A percentile compares a stretch with the other conserved stretches of the same genome.
Conservation (phyloP, 2,113 vertebrate species). For the Ceratotherium simum region DNA sequence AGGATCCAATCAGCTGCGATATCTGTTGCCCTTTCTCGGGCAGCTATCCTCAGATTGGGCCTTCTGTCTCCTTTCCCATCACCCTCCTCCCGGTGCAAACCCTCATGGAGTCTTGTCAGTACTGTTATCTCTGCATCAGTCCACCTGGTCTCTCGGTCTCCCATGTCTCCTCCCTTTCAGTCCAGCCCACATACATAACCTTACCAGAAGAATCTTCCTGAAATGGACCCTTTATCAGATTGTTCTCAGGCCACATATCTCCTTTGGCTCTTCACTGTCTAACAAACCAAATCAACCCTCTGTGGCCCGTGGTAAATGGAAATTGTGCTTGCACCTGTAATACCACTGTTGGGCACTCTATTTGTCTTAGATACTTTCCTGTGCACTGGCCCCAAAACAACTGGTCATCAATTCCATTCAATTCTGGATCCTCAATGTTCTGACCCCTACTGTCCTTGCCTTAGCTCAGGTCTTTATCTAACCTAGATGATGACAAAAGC, state of each 20-base stretch:
- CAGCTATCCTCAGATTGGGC: not conserved
- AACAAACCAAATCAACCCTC: not conserved
- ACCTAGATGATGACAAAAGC: not conserved
- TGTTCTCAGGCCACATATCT: not conserved
- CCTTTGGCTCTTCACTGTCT: not conserved
- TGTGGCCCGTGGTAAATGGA: not conserved
- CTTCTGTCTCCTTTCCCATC: not conserved
- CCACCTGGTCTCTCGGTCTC: not conserved
- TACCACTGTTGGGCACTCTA: fast-evolving
- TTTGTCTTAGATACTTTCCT: not conserved
- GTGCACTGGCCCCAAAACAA: not conserved
- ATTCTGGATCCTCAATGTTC: not conserved
- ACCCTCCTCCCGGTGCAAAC: not conserved
- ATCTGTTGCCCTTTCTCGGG: not conserved
- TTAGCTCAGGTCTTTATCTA: not conserved
- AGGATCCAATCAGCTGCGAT: not conserved
- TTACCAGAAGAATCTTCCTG: not conserved
- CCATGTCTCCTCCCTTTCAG: not conserved
- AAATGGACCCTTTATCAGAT: not conserved
- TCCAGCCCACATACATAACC: not conserved
- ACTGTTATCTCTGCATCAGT: not conserved
- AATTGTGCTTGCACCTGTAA: fast-evolving
- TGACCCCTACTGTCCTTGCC: not conserved
- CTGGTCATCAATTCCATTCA: not conserved
- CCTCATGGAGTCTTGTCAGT: not conserved